These are phyloP conservation scores for Leptinotarsa peninsularis DNA, from an alignment of 2,888 invertebrate species.

Conservation along the genomic window DNA sequence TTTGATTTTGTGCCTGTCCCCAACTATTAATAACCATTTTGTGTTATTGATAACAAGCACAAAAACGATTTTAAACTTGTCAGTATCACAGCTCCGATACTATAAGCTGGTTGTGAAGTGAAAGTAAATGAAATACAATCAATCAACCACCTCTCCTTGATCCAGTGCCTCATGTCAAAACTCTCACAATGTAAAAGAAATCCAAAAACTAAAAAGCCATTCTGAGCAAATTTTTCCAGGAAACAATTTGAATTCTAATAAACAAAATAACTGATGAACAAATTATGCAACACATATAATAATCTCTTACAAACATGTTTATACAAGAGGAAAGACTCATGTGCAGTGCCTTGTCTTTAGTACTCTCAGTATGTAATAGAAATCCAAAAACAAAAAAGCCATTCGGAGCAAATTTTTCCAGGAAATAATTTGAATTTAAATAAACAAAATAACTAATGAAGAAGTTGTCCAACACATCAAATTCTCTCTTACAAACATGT, in stretches of 20 bases:
- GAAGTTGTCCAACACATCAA: not conserved
- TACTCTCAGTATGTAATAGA: too few relatives aligned
- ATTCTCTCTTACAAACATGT: not conserved
- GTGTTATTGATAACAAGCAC: too few relatives aligned
- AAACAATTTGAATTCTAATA: not conserved
- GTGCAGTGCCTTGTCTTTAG: not conserved
- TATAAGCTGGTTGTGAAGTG: too few relatives aligned
- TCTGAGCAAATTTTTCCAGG: not conserved
- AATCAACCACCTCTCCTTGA: not conserved
- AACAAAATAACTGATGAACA: not conserved
- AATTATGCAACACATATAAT: constrained; percentile 1
- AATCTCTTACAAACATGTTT: not conserved
- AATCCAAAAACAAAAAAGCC: not conserved
- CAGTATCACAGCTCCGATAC: too few relatives aligned
- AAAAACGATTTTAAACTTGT: too few relatives aligned
- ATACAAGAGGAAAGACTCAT: not conserved
- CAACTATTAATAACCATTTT: too few relatives aligned
- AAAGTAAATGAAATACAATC: too few relatives aligned
- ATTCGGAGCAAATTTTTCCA: not conserved
- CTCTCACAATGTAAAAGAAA: not conserved
- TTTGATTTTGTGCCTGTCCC: too few relatives aligned
- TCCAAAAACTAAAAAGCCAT: not conserved
- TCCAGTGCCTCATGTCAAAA: not conserved
- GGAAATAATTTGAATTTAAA: not conserved
- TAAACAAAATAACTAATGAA: not conserved